Evolutionary conservation across 1,140 invertebrate genomes (phyloP).

Genomic region (Drosophila ogumai): DNA sequence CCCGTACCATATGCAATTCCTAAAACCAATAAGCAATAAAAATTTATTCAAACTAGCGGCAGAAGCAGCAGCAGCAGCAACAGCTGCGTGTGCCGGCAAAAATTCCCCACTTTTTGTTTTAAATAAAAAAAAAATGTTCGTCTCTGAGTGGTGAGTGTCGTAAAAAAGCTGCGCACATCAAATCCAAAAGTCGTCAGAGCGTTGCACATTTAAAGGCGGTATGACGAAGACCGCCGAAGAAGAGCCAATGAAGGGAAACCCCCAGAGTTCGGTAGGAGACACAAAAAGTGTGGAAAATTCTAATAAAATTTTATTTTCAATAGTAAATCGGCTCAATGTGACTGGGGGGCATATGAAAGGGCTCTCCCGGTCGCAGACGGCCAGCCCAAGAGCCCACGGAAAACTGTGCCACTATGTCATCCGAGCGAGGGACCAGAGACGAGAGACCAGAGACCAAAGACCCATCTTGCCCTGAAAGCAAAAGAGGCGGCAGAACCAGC

Average conservation of each 20-base stretch:
- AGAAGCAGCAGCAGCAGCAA: slow-evolving; percentile 7
- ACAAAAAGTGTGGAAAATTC: slow-evolving; percentile 59
- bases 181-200: slow-evolving; percentile 75
- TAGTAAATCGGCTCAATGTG: slow-evolving; percentile 80
- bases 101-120: slow-evolving; percentile 28
- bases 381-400: slow-evolving; percentile 9
- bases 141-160: slow-evolving; percentile 45
- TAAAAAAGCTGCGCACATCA: slow-evolving; percentile 72
- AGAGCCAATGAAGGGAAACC: slow-evolving; percentile 45
- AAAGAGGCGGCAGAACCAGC: slow-evolving; percentile 20
- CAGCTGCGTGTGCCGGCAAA: slow-evolving; percentile 29
- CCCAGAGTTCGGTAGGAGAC: slow-evolving; percentile 4
- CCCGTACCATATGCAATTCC: slow-evolving; percentile 44
- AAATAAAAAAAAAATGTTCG: slow-evolving; percentile 19
- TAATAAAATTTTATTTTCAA: slow-evolving; percentile 82
- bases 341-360: slow-evolving; percentile 55
- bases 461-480: slow-evolving; percentile 32
- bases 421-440: slow-evolving; percentile 29
- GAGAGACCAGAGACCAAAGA: slow-evolving; percentile 21
- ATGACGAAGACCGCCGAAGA: slow-evolving; percentile 2
- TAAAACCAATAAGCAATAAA: slow-evolving; percentile 52
- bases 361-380: slow-evolving; percentile 32
- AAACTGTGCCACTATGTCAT: slow-evolving; percentile 78
- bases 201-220: slow-evolving; percentile 54
- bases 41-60: slow-evolving; percentile 44